Evolutionary conservation across 1,140 invertebrate genomes (phyloP), one percentile per base, ranked within the genome.

Genomic region (Dryas iulia): DNA sequence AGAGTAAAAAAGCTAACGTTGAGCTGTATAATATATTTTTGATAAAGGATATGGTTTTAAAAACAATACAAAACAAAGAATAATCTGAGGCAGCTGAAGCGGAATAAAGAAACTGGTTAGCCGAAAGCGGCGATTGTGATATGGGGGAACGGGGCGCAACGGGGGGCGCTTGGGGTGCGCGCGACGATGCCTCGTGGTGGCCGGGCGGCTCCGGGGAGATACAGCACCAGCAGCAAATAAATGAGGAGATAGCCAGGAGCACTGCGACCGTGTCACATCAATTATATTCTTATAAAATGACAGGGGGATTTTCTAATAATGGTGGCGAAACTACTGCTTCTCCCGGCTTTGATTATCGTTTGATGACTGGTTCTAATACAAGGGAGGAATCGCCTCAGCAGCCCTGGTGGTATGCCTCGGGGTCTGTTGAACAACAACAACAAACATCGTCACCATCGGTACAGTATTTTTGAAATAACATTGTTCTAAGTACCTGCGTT

Each of bases 261-360:
- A 93, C 94, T 54, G 94, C 94, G 30, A 91, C 93, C 56, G 88
- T 92, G 12, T 94, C 94, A 59, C 95, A 96, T 83, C 96, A 96
- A 85, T 93, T 96, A 71, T 96, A 96, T 84, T 95, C 95, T 68
- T 97, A 97, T 92, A 97, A 96, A 93, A 96, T 96, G 95, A 95
- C 95, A 83, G 95, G 95, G 82, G 95, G 95, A 82, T 96, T 96
- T 92, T 94, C 96, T 73, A 95, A 95, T 84, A 88, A 94, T 94
- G 81, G 93, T 93, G 81, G 74, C 25, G 84, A 89, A 64, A 88
- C 47, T 24, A 63, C 74, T 47, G 74, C 86, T 7, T 83, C 84
- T 31, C 71, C 82, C 11, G 84, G 77, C 76, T 91, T 87, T 69
- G 87, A 90, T 74, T 91, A 90, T 74, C 87, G 89, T 71, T 72